Conservation (phyloP, 2,797 vertebrate genomes). For the Odontamblyopus lacepedii region DNA sequence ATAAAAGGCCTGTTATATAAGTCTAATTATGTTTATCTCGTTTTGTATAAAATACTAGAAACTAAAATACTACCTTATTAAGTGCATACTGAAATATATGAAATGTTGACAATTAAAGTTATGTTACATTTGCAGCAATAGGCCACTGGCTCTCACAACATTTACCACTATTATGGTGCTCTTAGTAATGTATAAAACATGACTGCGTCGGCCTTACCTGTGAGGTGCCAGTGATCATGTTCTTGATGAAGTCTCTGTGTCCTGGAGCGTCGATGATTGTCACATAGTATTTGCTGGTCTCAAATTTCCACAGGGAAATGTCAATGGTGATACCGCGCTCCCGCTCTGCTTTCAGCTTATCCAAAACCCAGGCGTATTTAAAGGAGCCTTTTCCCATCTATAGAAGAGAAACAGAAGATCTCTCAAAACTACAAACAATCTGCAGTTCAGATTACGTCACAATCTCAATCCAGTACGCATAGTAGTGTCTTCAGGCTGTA, state of each 20-base stretch:
- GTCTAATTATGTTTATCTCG: too few species aligned
- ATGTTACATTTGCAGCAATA: too few species aligned
- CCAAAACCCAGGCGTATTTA: slow-evolving; percentile 97
- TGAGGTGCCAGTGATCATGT: slow-evolving; percentile 98
- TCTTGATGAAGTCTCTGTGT: slow-evolving; percentile 98
- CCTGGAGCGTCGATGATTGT: slow-evolving; percentile 96
- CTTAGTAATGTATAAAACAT: too few species aligned
- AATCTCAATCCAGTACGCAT: too few species aligned
- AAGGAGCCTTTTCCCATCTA: slow-evolving; percentile 99
- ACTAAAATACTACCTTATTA: too few species aligned
- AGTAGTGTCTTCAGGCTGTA: too few species aligned
- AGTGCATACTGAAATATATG: too few species aligned
- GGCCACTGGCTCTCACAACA: too few species aligned
- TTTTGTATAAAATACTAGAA: too few species aligned
- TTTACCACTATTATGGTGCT: too few species aligned
- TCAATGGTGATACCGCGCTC: slow-evolving; percentile 97
- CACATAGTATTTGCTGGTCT: slow-evolving; percentile 97
- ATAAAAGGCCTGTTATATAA: too few species aligned
- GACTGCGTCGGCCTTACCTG: slow-evolving; percentile 74
- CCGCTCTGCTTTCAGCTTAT: slow-evolving; percentile 95
- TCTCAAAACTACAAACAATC: neutral
- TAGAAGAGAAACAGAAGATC: neutral
- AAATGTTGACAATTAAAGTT: too few species aligned
- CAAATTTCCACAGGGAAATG: slow-evolving; percentile 98
- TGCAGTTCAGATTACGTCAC: neutral